Base-by-base conservation (phyloP, 2,888 invertebrate genomes). In the Hypsopygia costalis region DNA sequence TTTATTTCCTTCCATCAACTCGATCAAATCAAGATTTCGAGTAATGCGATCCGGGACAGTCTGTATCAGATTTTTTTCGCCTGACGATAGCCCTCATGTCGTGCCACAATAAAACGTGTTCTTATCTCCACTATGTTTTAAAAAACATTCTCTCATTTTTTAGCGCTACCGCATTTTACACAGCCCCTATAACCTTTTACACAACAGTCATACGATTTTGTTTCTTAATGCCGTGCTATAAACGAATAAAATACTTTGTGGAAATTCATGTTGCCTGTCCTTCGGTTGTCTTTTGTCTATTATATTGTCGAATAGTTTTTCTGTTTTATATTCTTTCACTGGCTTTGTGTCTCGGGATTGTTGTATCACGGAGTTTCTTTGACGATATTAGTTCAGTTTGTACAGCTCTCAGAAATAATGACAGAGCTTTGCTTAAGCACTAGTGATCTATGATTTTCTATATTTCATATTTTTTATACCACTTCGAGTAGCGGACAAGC, bases 91-190 rank as follows among this genome's bases (percentile, higher is more conserved):
- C 80, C 78, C 76, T 59, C 73, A 79, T 79, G 71, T 63, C 62
- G 68, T 51, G 61, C 63, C 54, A 76, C 75, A 77, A 76, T 76
- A 78, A 71, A 80, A 79, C 69, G 68, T 57, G 56, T 66, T 64
- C 75, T 81, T 78, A 80, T 77, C 78, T 74, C 58, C 62, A 67
- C 71, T 77, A 71, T 78, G 75, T 81, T 80, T 76, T 74, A 77
- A 71, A 71, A 75, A 76, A 73, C 67, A 60, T 68, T 69, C 65
- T 62, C 58, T 61, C 53, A 60, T 64, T 66, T 71, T 72, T 73
- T 73, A 73, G 66, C 62, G 66, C 66, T 64, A 67, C 72, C 65
- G 63, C 60, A 57, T 51, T 61, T 53, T 50, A 55, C 50, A 46
- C 49, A 54, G 56, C 73, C 71, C 75, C 63, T 62, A 72, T 72